A percentile compares a stretch with the other conserved stretches of the same genome.
phyloP scores from a whole-genome alignment of 1,140 invertebrate genomes.

The Rhynchophorus ferrugineus region DNA sequence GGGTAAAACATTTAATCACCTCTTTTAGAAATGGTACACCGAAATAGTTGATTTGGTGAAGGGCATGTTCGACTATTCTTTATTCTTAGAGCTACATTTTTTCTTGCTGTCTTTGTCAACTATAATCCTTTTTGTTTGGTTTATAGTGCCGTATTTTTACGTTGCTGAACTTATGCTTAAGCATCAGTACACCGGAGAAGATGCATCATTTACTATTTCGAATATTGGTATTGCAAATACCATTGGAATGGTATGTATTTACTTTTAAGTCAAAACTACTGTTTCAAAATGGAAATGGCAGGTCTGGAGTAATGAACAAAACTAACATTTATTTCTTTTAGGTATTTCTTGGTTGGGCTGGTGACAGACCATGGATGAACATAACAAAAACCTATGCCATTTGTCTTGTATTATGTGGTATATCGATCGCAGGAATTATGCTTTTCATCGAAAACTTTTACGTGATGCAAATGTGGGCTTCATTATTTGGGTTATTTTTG shows the following conservation, averaged over 20 bases:
- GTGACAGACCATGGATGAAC: slow-evolving; percentile 81
- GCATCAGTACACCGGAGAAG: slow-evolving; percentile 57
- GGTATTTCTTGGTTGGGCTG: slow-evolving; percentile 80
- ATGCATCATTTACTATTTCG: slow-evolving; percentile 68
- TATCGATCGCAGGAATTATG: slow-evolving; percentile 63
- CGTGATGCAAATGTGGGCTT: slow-evolving; percentile 48
- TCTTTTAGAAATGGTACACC: slow-evolving; percentile 66
- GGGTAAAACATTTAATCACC: slow-evolving; percentile 2
- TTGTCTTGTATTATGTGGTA: slow-evolving; percentile 68
- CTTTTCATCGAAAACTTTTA: slow-evolving; percentile 55
- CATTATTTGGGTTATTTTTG: slow-evolving; percentile 75
- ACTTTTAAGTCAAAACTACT: background rate
- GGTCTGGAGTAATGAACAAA: too few species aligned
- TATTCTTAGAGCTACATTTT: slow-evolving; percentile 73
- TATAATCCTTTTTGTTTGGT: slow-evolving; percentile 80
- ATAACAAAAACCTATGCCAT: slow-evolving; percentile 71
- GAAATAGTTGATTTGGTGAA: slow-evolving; percentile 62
- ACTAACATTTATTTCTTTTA: slow-evolving; percentile 38
- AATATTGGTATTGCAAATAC: slow-evolving; percentile 80
- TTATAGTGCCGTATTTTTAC: slow-evolving; percentile 86
- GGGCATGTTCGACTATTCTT: slow-evolving; percentile 70
- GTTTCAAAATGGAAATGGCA: too few species aligned
- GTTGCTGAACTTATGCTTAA: slow-evolving; percentile 63
- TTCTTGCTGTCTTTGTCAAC: slow-evolving; percentile 75
- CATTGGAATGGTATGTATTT: slow-evolving; percentile 71